A percentile compares a stretch with the other conserved stretches of the same genome.
These are phyloP conservation scores for Orius insidiosus DNA, from an alignment of 1,140 invertebrate species.

Conservation along the genomic window DNA sequence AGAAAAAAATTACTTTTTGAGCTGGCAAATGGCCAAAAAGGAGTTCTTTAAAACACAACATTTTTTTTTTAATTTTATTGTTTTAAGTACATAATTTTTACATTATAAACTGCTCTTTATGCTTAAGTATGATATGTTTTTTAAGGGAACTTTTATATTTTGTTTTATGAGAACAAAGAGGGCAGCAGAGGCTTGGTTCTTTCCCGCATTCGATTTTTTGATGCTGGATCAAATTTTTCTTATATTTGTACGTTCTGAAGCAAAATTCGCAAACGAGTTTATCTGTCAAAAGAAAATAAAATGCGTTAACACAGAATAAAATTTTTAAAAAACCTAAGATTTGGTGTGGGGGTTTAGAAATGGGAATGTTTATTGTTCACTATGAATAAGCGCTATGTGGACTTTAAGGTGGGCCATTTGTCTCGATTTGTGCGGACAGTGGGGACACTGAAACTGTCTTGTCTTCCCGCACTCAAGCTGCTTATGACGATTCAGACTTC, in stretches of 20 bases:
- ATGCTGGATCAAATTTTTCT: constrained; percentile 27
- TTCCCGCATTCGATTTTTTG: constrained; percentile 21
- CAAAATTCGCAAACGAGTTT: constrained; percentile 12
- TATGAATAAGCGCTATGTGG: not conserved
- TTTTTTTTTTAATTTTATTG: too few relatives aligned
- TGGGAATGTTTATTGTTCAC: too few relatives aligned
- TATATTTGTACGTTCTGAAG: constrained; percentile 30
- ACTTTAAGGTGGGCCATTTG: not conserved
- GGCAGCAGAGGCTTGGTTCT: constrained; percentile 31
- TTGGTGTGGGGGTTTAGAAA: too few relatives aligned
- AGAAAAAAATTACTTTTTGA: too few relatives aligned
- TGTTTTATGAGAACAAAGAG: constrained; percentile 13
- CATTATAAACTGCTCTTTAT: constrained; percentile 18
- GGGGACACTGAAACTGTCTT: constrained; percentile 22
- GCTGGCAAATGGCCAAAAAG: too few relatives aligned
- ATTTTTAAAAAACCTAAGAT: too few relatives aligned
- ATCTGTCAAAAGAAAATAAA: too few relatives aligned
- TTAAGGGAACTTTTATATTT: constrained; percentile 18
- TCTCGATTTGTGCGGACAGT: constrained; percentile 10
- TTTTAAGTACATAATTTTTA: constrained; percentile 42
- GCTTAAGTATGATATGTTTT: constrained; percentile 15
- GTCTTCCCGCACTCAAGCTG: constrained; percentile 30
- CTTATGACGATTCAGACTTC: constrained; percentile 36
- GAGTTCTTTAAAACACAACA: too few relatives aligned
- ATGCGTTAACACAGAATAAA: not conserved